Evolutionary conservation across 2,888 invertebrate species (phyloP), one percentile per base, ranked within the genome.

Genomic region (Cataglyphis livida): DNA sequence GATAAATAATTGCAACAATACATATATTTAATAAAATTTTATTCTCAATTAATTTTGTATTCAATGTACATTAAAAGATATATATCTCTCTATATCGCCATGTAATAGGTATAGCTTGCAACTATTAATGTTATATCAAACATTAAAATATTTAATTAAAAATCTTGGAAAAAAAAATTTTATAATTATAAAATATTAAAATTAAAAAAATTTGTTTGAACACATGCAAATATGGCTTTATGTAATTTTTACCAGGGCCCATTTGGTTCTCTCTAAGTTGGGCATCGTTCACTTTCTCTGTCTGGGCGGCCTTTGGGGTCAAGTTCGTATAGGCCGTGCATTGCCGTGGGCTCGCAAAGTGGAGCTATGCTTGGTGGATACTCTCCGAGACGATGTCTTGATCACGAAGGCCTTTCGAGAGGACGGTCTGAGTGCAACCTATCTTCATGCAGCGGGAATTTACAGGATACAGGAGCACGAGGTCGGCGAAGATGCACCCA

Each of bases 271-370:
- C 32, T 91, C 93, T 18, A 93, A 94, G 57, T 91, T 96, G 57
- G 93, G 95, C 2, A 91, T 96, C 57, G 95, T 95, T n/a, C 95
- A 96, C 92, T 96, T 95, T 89, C 93, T 96, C 21, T 96, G 96
- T 90, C 95, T 96, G 86, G 96, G 95, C 41, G 95, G 95, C 12
- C 94, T 96, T 3, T 96, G 96, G 96, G 96, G 96, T 71, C 95
- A 95, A 86, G 94, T 96, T 59, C 94, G 96, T 83, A 92, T 95
- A 59, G 95, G 95, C 7, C 93, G 95, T 25, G 95, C 95, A n/a
- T 92, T 96, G 10, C 95, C 96, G 0, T 96, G 96, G 96, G 95
- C 95, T 83, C 93, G 94, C 62, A 95, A 95, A 89, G 93, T 95
- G 10, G 95, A 96, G 84, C 90, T 96, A 15, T 96, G 96, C 90